phyloP scores from a whole-genome alignment of 2,797 vertebrate genomes.

The Myiotriccus ornatus region DNA sequence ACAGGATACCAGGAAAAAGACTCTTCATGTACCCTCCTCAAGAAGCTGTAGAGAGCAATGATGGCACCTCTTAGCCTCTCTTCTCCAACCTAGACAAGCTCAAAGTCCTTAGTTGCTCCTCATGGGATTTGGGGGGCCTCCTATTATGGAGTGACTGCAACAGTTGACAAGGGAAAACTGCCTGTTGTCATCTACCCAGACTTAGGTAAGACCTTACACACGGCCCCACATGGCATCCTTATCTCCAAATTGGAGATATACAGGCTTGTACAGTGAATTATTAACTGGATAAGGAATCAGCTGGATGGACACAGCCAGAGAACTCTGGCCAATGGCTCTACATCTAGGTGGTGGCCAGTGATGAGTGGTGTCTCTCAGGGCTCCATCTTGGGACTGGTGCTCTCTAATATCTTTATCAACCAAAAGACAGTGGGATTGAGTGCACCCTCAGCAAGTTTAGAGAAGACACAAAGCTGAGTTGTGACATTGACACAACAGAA shows the following conservation, averaged over 20 bases:
- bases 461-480: background rate
- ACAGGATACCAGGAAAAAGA: background rate
- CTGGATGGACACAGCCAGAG: background rate
- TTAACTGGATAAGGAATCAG: background rate
- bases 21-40: background rate
- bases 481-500: background rate
- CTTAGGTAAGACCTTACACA: background rate
- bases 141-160: background rate
- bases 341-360: background rate
- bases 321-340: background rate
- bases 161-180: background rate
- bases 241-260: background rate
- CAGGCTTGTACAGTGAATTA: background rate
- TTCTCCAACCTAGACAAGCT: background rate
- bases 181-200: background rate
- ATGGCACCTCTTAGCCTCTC: background rate
- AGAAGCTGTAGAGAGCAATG: background rate
- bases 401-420: background rate
- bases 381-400: background rate
- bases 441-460: background rate
- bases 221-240: background rate
- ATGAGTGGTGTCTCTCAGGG: background rate
- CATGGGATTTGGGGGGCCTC: background rate
- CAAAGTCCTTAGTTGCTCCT: background rate
- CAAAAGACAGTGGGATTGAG: background rate